These are phyloP conservation scores for Beroe ovata DNA, from an alignment of 37 sponge, comb jelly and placozoan genomes.

Conservation along the genomic window DNA sequence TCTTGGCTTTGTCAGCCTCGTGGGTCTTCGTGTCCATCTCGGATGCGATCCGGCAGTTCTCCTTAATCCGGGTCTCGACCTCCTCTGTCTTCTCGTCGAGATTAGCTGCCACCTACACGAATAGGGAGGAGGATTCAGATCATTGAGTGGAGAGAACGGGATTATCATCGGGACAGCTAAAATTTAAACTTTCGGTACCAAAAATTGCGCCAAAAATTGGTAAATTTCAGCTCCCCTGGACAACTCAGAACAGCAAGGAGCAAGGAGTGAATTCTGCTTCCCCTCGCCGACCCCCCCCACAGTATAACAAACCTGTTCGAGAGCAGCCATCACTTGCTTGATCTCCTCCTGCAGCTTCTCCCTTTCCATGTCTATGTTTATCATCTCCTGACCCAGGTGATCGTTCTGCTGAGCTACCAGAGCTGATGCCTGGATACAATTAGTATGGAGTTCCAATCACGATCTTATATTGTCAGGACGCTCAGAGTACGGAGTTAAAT, in stretches of 20 bases:
- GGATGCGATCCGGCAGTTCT: slow-evolving; percentile 5
- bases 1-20: slow-evolving; percentile 60
- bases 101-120: slow-evolving; percentile 56
- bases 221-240: too few species aligned
- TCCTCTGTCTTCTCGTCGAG: slow-evolving; percentile 64
- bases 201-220: too few species aligned
- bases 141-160: too few species aligned
- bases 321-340: slow-evolving; percentile 48
- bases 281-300: too few species aligned
- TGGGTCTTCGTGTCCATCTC: slow-evolving; percentile 54
- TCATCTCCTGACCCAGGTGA: slow-evolving; percentile 49
- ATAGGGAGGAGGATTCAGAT: too few species aligned
- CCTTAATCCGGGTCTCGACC: slow-evolving; percentile 49
- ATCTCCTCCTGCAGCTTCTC: slow-evolving; percentile 66
- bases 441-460: too few species aligned
- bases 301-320: slow-evolving; percentile 1
- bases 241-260: too few species aligned
- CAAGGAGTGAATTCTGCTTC: too few species aligned
- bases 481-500: too few species aligned
- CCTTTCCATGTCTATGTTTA: slow-evolving; percentile 52
- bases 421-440: slow-evolving; percentile 38
- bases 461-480: too few species aligned
- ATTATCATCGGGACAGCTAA: too few species aligned
- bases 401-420: slow-evolving; percentile 47
- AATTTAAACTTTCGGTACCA: too few species aligned